phyloP scores from a whole-genome alignment of 2,113 vertebrate genomes.

The Amphilophus citrinellus region DNA sequence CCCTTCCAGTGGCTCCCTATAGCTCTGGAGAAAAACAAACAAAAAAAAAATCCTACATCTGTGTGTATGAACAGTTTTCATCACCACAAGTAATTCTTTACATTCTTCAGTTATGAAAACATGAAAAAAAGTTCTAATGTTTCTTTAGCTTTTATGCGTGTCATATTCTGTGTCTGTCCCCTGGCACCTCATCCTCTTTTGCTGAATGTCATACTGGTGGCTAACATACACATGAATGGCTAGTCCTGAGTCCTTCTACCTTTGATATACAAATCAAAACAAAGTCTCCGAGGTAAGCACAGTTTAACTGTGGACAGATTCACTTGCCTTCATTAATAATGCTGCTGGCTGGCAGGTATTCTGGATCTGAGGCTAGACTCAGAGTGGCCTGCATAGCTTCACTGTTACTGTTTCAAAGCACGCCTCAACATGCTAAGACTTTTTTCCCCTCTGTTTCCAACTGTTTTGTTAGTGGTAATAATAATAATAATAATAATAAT shows the following conservation, averaged over 20 bases:
- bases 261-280: neutral
- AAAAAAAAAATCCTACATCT: no score
- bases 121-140: neutral
- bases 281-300: neutral
- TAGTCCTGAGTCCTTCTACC: neutral
- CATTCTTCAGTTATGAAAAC: neutral
- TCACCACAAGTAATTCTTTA: neutral
- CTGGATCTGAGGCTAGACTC: neutral
- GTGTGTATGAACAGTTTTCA: no score
- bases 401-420: neutral
- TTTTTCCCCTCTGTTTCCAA: neutral
- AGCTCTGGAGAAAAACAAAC: no score
- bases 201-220: neutral
- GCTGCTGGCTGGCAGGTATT: neutral
- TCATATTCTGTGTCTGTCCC: neutral
- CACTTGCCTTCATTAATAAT: neutral
- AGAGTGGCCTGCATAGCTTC: neutral
- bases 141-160: neutral
- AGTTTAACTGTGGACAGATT: conserved; percentile 6
- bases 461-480: neutral
- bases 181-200: neutral
- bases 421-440: neutral
- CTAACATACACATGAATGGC: neutral
- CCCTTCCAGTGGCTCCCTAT: no score
- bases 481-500: no score